Evolutionary conservation across 2,888 invertebrate genomes (phyloP).

Genomic region (Agriopis marginaria): DNA sequence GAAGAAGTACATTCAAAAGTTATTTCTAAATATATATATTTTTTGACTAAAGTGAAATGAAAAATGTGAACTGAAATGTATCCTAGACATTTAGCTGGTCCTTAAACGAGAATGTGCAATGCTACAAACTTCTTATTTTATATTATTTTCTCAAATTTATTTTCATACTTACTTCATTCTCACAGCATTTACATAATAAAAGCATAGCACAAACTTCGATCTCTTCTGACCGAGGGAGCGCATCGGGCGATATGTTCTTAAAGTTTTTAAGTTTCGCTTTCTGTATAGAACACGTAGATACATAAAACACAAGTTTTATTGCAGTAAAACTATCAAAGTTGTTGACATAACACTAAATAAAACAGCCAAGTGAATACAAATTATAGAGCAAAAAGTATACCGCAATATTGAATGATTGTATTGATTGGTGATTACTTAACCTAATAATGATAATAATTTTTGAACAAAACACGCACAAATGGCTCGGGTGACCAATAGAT

Average conservation of each 20-base stretch:
- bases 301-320: conserved; percentile 9
- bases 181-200: conserved; percentile 66
- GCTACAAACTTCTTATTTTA: conserved; percentile 80
- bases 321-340: conserved; percentile 11
- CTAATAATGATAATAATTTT: background rate
- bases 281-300: conserved; percentile 13
- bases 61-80: conserved; percentile 71
- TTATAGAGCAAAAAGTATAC: background rate
- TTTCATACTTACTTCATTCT: conserved; percentile 79
- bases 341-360: background rate
- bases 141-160: conserved; percentile 76
- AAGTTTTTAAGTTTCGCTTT: conserved; percentile 28
- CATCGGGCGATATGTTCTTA: conserved; percentile 63
- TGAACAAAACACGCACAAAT: background rate
- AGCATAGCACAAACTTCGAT: conserved; percentile 74
- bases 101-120: conserved; percentile 85
- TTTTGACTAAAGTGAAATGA: conserved; percentile 7
- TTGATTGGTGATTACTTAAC: background rate
- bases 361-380: background rate
- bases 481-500: too few species aligned
- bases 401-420: background rate
- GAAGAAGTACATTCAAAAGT: conserved; percentile 2
- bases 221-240: conserved; percentile 61
- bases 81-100: conserved; percentile 77
- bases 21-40: conserved; percentile 9